A percentile compares a stretch with the other conserved stretches of the same genome.
phyloP scores from a whole-genome alignment of 2,113 vertebrate species.

The Lepus europaeus region DNA sequence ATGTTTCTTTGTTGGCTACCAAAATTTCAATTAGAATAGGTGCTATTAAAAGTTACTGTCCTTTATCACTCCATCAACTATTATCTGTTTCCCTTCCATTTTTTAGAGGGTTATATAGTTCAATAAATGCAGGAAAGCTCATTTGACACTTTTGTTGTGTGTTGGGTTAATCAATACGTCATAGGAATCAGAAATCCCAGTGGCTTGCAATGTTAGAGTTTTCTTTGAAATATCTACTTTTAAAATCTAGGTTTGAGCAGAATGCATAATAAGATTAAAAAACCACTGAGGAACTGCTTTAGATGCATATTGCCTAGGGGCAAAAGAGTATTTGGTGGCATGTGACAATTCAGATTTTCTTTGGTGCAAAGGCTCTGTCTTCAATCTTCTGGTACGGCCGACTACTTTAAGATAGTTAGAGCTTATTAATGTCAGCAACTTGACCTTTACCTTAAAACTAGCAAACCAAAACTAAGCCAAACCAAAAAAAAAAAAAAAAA shows the following conservation, averaged over 20 bases:
- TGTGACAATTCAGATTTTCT: background rate
- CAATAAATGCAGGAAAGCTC: background rate
- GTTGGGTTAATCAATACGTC: background rate
- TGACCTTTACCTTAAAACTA: background rate
- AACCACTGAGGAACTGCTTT: background rate
- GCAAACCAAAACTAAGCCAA: background rate
- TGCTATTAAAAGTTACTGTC: background rate
- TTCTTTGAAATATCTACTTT: conserved; percentile 11
- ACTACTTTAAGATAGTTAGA: background rate
- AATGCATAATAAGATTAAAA: background rate
- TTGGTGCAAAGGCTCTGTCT: background rate
- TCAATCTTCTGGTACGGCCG: background rate
- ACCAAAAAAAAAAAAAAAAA: background rate
- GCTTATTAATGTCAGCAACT: background rate
- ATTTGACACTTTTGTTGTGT: background rate
- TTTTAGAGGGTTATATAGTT: background rate
- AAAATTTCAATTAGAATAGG: background rate
- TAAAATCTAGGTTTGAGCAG: background rate
- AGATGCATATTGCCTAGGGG: background rate
- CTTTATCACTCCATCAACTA: background rate
- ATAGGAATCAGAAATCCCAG: background rate
- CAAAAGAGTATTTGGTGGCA: background rate
- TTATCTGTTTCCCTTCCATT: background rate
- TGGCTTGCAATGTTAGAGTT: background rate
- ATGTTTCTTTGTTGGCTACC: background rate